phyloP scores from a whole-genome alignment of 2,797 vertebrate genomes.

The Rhincodon typus region DNA sequence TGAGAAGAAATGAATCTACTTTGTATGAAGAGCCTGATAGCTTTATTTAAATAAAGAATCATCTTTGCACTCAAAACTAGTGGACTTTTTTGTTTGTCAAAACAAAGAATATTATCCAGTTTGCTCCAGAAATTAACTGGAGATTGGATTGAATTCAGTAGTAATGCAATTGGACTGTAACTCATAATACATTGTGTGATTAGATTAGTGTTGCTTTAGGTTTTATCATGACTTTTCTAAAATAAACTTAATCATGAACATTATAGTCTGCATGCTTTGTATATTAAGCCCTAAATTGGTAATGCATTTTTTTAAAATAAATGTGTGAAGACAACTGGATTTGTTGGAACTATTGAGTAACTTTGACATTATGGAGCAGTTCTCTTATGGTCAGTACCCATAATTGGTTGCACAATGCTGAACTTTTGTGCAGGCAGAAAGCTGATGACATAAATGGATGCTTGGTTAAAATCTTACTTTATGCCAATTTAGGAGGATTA shows the following conservation, averaged over 20 bases:
- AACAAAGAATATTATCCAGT: background rate
- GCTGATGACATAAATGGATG: background rate
- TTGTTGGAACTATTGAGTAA: background rate
- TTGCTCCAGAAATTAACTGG: background rate
- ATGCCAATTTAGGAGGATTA: background rate
- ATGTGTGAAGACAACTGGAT: background rate
- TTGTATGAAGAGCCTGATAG: background rate
- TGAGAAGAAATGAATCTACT: background rate
- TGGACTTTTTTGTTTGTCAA: background rate
- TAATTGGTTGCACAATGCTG: background rate
- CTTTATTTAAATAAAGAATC: background rate
- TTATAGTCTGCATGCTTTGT: background rate
- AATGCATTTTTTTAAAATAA: background rate
- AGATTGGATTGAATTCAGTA: background rate
- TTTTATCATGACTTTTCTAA: background rate
- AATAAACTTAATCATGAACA: background rate
- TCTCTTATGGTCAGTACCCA: too few relatives aligned
- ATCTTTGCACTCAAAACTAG: background rate
- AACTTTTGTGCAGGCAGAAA: background rate
- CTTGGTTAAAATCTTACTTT: background rate
- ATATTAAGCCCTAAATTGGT: background rate
- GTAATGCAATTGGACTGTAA: background rate
- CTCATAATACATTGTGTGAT: background rate
- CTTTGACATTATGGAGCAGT: background rate
- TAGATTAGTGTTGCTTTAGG: background rate